phyloP scores from a whole-genome alignment of 2,888 invertebrate species.

The Oxyscelio sp. region DNA sequence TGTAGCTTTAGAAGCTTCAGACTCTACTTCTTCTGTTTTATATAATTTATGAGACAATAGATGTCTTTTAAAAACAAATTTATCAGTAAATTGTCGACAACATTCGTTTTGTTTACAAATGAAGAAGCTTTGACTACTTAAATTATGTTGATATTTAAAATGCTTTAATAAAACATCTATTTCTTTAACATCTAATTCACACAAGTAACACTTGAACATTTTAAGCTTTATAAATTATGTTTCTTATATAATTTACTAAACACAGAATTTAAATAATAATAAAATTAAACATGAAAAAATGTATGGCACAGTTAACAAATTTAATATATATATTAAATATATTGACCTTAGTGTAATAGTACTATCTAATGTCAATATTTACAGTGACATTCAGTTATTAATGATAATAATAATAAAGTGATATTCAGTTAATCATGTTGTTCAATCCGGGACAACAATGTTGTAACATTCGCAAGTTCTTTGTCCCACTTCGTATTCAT shows the following conservation, averaged over 20 bases:
- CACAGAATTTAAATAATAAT: too few relatives aligned
- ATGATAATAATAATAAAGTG: not conserved
- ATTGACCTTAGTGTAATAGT: not conserved
- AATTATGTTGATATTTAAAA: not conserved
- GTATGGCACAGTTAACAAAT: not conserved
- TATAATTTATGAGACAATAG: not conserved
- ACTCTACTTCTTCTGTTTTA: not conserved
- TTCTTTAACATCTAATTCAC: not conserved
- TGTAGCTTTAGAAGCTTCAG: not conserved
- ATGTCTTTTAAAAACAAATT: constrained; percentile 5
- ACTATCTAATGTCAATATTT: not conserved
- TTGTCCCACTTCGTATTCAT: constrained; percentile 2
- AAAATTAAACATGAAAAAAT: not conserved
- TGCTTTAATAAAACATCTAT: not conserved
- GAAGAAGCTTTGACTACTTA: not conserved
- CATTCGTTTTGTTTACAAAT: not conserved
- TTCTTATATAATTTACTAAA: too few relatives aligned
- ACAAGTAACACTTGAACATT: not conserved
- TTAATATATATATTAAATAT: too few relatives aligned
- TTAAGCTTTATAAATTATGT: too few relatives aligned
- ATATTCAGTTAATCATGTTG: not conserved
- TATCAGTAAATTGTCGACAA: constrained; percentile 5
- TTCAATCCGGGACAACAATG: not conserved
- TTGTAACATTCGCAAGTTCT: not conserved
- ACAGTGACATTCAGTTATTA: not conserved